Evolutionary conservation across 2,888 invertebrate genomes (phyloP).

Genomic region (Hymenopus coronatus): DNA sequence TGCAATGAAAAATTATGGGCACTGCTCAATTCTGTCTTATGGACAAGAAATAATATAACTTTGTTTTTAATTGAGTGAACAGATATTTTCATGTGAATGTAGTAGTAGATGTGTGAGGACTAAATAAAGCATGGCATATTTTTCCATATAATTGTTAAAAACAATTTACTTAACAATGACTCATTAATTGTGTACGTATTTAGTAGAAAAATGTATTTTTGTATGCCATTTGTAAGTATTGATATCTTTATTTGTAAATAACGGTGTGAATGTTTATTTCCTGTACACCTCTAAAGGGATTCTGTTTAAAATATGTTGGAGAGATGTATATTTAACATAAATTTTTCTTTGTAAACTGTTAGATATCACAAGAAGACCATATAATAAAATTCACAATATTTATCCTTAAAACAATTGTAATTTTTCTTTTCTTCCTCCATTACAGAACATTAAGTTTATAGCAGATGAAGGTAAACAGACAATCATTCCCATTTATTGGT

Average conservation of each 20-base stretch:
- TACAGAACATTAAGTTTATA: no score
- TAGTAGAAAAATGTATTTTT: neutral
- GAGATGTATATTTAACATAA: neutral
- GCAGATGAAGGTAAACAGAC: no score
- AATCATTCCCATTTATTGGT: no score
- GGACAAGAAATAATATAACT: neutral
- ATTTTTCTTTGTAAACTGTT: neutral
- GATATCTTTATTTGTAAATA: neutral
- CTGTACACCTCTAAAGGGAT: neutral
- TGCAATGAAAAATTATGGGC: neutral
- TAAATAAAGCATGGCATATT: neutral
- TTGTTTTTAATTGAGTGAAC: no score
- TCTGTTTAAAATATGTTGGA: neutral
- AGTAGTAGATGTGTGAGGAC: no score
- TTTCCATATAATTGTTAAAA: neutral
- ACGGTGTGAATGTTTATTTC: neutral
- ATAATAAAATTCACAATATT: neutral
- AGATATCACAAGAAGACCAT: neutral
- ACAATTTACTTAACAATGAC: neutral
- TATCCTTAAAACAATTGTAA: neutral
- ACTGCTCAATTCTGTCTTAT: neutral
- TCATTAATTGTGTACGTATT: neutral
- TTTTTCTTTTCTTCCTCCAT: no score
- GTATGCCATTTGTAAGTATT: neutral
- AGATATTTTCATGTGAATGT: no score